These are phyloP conservation scores for Acrobasis consociella DNA, from an alignment of 2,888 invertebrate genomes.

Conservation along the genomic window DNA sequence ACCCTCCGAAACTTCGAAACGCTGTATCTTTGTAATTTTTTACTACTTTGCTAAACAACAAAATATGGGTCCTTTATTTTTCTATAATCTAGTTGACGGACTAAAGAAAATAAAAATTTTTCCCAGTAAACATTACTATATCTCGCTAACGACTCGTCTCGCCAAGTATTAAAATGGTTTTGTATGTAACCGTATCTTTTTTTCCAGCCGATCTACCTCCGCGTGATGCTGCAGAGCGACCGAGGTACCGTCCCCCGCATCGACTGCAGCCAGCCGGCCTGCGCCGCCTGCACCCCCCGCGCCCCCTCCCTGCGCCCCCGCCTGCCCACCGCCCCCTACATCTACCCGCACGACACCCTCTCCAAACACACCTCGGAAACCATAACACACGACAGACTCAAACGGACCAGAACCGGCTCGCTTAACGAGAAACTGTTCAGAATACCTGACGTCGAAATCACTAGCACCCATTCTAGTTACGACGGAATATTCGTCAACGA, in stretches of 20 bases:
- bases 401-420: slow-evolving; percentile 59
- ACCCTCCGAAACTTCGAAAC: not conserved
- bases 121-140: no score
- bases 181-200: slow-evolving; percentile 30
- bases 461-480: slow-evolving; percentile 71
- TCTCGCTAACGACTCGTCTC: no score
- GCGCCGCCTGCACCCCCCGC: slow-evolving; percentile 36
- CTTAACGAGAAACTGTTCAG: slow-evolving; percentile 60
- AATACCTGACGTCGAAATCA: slow-evolving; percentile 77
- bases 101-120: no score
- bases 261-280: slow-evolving; percentile 54
- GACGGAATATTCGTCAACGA: slow-evolving; percentile 79
- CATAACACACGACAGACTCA: slow-evolving; percentile 39
- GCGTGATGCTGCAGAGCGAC: slow-evolving; percentile 86
- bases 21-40: no score
- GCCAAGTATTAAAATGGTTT: not conserved
- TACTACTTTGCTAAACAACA: no score
- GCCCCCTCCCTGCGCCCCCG: slow-evolving; percentile 36
- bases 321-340: slow-evolving; percentile 59
- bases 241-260: slow-evolving; percentile 86
- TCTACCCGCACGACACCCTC: slow-evolving; percentile 54
- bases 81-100: no score
- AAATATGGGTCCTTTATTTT: no score
- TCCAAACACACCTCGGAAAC: slow-evolving; percentile 9
- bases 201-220: slow-evolving; percentile 90